Evolutionary conservation across 1,140 invertebrate genomes (phyloP).

Genomic region (Himalopsyche phryganea): DNA sequence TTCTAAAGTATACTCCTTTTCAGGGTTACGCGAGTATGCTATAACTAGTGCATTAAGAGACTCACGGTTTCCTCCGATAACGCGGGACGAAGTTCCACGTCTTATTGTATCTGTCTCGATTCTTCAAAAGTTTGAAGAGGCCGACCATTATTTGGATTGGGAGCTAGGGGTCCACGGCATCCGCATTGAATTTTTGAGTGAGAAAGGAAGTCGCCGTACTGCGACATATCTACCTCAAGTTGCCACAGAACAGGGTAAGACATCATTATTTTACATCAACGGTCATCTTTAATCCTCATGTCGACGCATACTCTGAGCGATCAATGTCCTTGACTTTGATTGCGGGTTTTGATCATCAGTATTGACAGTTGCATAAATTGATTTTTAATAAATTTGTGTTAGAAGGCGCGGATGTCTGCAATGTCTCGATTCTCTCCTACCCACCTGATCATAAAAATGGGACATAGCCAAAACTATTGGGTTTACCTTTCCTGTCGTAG

Average conservation of each 20-base stretch:
- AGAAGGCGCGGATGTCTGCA: too few relatives aligned
- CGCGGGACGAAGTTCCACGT: conserved; percentile 86
- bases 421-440: too few relatives aligned
- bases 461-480: too few relatives aligned
- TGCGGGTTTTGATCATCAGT: too few relatives aligned
- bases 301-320: too few relatives aligned
- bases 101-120: conserved; percentile 96
- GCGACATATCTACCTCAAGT: conserved; percentile 98
- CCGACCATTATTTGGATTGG: conserved; percentile 94
- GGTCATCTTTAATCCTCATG: not conserved
- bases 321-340: too few relatives aligned
- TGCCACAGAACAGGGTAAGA: conserved; percentile 90
- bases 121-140: conserved; percentile 89
- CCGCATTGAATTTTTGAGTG: conserved; percentile 94
- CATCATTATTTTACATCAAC: too few relatives aligned
- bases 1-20: too few relatives aligned
- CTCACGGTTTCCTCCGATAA: conserved; percentile 94
- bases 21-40: conserved; percentile 92
- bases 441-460: too few relatives aligned
- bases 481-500: too few relatives aligned
- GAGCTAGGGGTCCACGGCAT: conserved; percentile 96
- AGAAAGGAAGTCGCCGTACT: conserved; percentile 90
- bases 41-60: conserved; percentile 97
- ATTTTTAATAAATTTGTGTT: too few relatives aligned
- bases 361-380: too few relatives aligned